A percentile compares a stretch with the other conserved stretches of the same genome.
These are phyloP conservation scores for Geococcyx californianus DNA, from an alignment of 2,113 vertebrate species.

Conservation along the genomic window DNA sequence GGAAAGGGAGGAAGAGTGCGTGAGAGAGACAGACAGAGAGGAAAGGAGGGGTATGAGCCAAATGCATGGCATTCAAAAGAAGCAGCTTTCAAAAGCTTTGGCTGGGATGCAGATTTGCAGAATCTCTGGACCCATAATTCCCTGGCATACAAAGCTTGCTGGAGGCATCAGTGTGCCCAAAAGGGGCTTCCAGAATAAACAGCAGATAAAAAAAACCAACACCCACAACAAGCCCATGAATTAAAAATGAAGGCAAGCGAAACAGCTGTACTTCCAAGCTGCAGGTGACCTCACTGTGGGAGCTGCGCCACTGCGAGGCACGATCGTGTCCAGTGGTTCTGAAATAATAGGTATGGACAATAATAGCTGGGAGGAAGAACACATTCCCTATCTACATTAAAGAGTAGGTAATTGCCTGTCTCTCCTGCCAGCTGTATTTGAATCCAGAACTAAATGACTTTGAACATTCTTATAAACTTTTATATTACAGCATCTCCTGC, in stretches of 20 bases:
- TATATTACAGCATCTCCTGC: not conserved
- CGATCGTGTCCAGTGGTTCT: not conserved
- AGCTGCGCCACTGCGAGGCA: not conserved
- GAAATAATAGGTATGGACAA: conserved; percentile 39
- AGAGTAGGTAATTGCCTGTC: conserved; percentile 36
- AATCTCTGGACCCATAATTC: conserved; percentile 68
- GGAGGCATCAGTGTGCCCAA: conserved; percentile 61
- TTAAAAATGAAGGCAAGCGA: conserved; percentile 53
- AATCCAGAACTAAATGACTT: conserved; percentile 3
- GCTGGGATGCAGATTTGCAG: conserved; percentile 64
- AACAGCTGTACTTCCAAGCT: conserved; percentile 47
- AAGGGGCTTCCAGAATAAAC: conserved; percentile 65
- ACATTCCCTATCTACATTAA: not conserved
- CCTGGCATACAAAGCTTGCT: conserved; percentile 67
- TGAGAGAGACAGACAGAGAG: conserved; percentile 16
- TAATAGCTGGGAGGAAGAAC: conserved; percentile 12
- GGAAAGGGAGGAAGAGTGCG: not conserved
- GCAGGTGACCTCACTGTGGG: conserved; percentile 50
- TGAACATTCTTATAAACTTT: conserved; percentile 13
- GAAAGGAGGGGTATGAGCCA: conserved; percentile 32
- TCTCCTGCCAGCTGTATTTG: conserved; percentile 40
- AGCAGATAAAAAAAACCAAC: conserved; percentile 52
- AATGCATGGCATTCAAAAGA: conserved; percentile 60
- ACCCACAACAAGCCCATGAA: conserved; percentile 58
- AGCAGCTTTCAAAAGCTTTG: conserved; percentile 71